These are phyloP conservation scores for Leptobrachium leishanense DNA, from an alignment of 2,113 vertebrate genomes.

Conservation along the genomic window DNA sequence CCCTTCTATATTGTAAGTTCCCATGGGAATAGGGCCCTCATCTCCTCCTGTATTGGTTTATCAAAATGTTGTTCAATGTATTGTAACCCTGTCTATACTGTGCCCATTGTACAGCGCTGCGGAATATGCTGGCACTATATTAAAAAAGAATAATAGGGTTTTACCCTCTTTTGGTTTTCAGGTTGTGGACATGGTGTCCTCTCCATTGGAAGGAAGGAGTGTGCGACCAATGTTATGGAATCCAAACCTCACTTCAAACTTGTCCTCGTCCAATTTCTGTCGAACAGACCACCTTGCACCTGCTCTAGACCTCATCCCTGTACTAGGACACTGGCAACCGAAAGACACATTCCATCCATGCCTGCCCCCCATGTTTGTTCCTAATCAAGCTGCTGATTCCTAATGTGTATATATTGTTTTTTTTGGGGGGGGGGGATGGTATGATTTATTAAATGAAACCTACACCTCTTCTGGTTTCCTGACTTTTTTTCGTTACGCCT, in stretches of 20 bases:
- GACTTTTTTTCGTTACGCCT: no score
- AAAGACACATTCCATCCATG: slow-evolving; percentile 37
- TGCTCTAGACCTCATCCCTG: background rate
- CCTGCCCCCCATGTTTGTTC: background rate
- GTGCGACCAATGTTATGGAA: background rate
- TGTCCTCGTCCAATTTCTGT: no score
- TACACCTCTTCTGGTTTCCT: background rate
- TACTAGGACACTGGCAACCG: slow-evolving; percentile 13
- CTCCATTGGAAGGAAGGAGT: background rate
- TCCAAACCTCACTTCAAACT: background rate
- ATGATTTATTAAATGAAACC: slow-evolving; percentile 9
- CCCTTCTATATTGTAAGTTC: no score
- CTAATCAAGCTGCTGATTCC: slow-evolving; percentile 6
- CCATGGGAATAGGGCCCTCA: no score
- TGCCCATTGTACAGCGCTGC: no score
- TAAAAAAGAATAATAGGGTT: no score
- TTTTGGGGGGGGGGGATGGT: background rate
- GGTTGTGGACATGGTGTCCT: background rate
- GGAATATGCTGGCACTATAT: no score
- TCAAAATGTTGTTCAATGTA: no score
- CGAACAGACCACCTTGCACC: background rate
- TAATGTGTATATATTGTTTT: slow-evolving; percentile 14
- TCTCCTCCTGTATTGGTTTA: no score
- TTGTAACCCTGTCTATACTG: no score
- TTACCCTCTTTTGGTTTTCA: no score